Base-by-base conservation (phyloP, 2,888 invertebrate genomes). In the Pediacus dermestoides region DNA sequence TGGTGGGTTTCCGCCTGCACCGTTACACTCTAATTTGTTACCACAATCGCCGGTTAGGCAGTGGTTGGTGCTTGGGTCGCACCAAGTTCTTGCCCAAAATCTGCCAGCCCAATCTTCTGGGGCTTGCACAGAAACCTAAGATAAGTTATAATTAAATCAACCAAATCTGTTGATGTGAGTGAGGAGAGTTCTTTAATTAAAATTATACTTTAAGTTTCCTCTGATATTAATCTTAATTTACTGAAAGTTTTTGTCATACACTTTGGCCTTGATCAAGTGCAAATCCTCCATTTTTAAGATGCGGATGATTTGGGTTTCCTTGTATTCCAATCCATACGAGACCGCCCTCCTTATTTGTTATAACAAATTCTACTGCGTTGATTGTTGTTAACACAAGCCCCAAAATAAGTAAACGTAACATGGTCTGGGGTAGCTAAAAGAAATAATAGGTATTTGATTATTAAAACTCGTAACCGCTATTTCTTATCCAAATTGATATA, bases 1-100 rank as follows among this genome's bases (percentile, higher is more conserved):
- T 34, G 72, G 70, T 6, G 70, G 67, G 10, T 50, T 58, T 14
- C 67, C 70, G 12, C 70, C 70, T 9, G 61, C 62, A 11, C 73
- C 72, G n/a, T 45, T 49, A 51, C 74, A 73, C 42, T 66, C 53
- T 7, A 69, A 39, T 30, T 44, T 42, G 27, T 39, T 40, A 3
- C 46, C 49, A 22, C 49, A 47, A 23, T 50, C 46, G 2, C 49
- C 49, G 14, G 46, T 47, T 22, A 37, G 14, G 26, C 68, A 70
- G 11, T 69, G 68, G 3, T 59, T 58, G 10, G 70, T 71, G 14
- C 50, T 49, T 45, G 70, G 67, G 28, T 63, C 56, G 44, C 70
- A 70, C 33, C 61, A 61, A 4, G 67, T 66, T 28, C 50, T 39
- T 3, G 55, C 66, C 70, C 69, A 70, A 39, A 69, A 56, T 14